Evolutionary conservation across 2,888 invertebrate species (phyloP).

Genomic region (Willowsia nigromaculata): DNA sequence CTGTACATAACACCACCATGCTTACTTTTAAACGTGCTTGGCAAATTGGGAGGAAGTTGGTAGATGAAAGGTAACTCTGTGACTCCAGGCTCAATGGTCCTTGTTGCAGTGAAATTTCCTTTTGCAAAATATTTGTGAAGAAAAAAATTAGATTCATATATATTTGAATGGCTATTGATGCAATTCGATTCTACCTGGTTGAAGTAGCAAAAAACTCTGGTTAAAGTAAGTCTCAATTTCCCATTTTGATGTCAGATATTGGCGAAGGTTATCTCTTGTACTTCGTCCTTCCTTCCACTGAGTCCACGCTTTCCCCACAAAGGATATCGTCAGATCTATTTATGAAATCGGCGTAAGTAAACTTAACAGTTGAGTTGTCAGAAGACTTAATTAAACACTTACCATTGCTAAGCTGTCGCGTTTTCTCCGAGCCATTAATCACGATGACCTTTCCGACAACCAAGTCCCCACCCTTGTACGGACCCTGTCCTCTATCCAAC

Average conservation of each 20-base stretch:
- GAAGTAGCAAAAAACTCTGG: conserved; percentile 52
- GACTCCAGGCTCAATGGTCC: conserved; percentile 63
- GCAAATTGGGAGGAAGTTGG: conserved; percentile 66
- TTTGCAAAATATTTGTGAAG: no score
- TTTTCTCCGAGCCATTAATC: conserved; percentile 56
- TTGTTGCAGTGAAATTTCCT: conserved; percentile 47
- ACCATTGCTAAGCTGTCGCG: conserved; percentile 61
- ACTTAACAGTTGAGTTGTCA: not conserved
- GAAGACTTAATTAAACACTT: not conserved
- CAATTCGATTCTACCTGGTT: conserved; percentile 62
- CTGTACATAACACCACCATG: conserved; percentile 65
- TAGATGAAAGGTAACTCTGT: conserved; percentile 68
- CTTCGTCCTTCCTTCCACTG: conserved; percentile 71
- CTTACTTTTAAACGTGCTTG: conserved; percentile 57
- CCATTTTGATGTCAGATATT: conserved; percentile 66
- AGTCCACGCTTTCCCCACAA: conserved; percentile 68
- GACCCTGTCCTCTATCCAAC: conserved; percentile 42
- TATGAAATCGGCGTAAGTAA: not conserved
- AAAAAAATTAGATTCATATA: not conserved
- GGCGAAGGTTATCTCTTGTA: conserved; percentile 47
- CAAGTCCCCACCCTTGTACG: conserved; percentile 64
- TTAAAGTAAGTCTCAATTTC: conserved; percentile 71
- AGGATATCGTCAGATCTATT: conserved; percentile 66
- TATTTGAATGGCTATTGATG: no score
- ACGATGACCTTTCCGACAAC: conserved; percentile 65